Evolutionary conservation across 2,888 invertebrate species (phyloP), one percentile per base, ranked within the genome.

Genomic region (Acanthoscelides obtectus): DNA sequence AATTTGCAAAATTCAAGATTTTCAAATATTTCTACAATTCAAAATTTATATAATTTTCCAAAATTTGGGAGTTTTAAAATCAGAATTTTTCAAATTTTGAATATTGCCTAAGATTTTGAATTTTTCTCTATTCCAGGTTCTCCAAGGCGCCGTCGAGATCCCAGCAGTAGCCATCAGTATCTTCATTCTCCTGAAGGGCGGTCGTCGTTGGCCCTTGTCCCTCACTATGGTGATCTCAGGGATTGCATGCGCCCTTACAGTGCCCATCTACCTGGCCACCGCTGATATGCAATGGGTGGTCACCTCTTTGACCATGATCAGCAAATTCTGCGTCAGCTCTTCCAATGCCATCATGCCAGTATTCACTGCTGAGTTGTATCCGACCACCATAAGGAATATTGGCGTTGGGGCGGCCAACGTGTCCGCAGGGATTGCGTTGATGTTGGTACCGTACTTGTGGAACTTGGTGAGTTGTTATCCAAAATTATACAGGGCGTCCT

Each of bases 281-380:
- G 86, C 88, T 2, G 82, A 88, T 77, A 84, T 90, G 22, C 88
- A 90, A 68, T 93, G 92, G 92, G 81, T 91, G 68, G 90, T 91
- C 84, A 91, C 93, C 66, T 88, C 89, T n/a, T 89, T 93, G 77
- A 88, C 93, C 67, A 93, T 94, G 92, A 88, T 92, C 73, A 93
- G 93, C 80, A 93, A 94, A 86, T 93, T 94, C 79, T 90, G 92
- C 22, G 92, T 94, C 70, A 92, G 93, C 65, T 90, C 92, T 0
- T 92, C 93, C 21, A 94, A 94, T 80, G 93, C 92, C 81, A 92
- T 94, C 79, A 87, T 94, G 87, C 94, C 94, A 0, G 88, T 94
- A 21, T 94, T 90, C 82, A 90, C 93, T 6, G 92, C 93, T 0
- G 94, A 95, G 85, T 84, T 94, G 64, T 94, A 93, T 81, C 94